phyloP scores from a whole-genome alignment of 1,140 invertebrate genomes.

The Coptotermes formosanus region DNA sequence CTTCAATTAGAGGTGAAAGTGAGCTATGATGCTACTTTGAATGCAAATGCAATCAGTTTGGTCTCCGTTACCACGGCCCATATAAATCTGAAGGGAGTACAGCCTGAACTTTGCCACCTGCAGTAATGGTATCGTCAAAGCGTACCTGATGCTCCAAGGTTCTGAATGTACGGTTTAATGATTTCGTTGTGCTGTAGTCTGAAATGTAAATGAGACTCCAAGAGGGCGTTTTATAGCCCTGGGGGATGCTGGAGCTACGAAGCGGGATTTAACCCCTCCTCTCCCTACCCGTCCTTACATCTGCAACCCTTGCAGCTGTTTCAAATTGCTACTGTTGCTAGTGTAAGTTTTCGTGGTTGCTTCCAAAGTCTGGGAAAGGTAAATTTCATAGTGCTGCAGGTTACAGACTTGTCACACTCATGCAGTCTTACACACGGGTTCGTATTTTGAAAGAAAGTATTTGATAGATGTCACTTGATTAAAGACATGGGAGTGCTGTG shows the following conservation, averaged over 20 bases:
- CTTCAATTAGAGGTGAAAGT: neutral
- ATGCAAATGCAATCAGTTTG: slow-evolving; percentile 2
- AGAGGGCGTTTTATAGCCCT: neutral
- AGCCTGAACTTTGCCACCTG: neutral
- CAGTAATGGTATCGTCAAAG: neutral
- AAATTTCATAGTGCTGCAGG: neutral
- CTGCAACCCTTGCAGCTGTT: slow-evolving; percentile 6
- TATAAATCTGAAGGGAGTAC: neutral
- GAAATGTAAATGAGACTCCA: neutral
- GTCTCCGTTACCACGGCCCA: neutral
- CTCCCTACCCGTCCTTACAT: neutral
- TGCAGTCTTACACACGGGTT: too few relatives aligned
- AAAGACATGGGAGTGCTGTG: too few relatives aligned
- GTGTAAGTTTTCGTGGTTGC: neutral
- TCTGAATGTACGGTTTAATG: slow-evolving; percentile 10
- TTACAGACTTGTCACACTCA: too few relatives aligned
- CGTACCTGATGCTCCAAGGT: neutral
- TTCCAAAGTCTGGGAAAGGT: neutral
- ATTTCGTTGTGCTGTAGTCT: slow-evolving; percentile 1
- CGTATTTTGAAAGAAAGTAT: too few relatives aligned
- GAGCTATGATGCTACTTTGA: neutral
- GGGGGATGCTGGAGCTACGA: neutral
- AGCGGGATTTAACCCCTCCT: neutral
- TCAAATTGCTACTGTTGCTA: slow-evolving; percentile 1
- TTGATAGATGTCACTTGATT: too few relatives aligned